These are phyloP conservation scores for Leuciscus idus DNA, from an alignment of 2,113 vertebrate genomes.

Conservation along the genomic window DNA sequence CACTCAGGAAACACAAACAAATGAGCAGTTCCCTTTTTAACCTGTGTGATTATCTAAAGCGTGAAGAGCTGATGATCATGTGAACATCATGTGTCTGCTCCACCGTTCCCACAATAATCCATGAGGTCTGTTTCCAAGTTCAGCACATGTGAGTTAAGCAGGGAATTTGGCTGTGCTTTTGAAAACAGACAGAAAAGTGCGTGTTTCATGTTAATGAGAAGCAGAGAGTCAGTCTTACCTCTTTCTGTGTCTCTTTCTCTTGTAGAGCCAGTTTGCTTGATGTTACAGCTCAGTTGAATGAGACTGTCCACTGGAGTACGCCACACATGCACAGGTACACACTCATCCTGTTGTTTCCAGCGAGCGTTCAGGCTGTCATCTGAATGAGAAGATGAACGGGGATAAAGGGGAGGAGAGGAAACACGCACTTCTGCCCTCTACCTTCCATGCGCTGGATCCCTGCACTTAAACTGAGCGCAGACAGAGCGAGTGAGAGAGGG, in stretches of 20 bases:
- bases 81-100: neutral
- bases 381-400: constrained; percentile 30
- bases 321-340: constrained; percentile 15
- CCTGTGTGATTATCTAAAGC: neutral
- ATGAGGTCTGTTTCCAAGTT: neutral
- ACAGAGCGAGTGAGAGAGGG: constrained; percentile 13
- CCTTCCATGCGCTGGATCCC: constrained; percentile 13
- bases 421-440: constrained; percentile 34
- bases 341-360: constrained; percentile 34
- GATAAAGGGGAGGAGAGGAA: constrained; percentile 21
- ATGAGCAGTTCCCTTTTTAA: constrained; percentile 6
- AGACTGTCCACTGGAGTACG: neutral
- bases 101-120: neutral
- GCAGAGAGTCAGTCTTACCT: constrained; percentile 43
- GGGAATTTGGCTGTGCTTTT: neutral
- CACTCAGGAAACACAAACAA: neutral
- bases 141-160: neutral
- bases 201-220: constrained; percentile 5
- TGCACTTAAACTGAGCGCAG: constrained; percentile 26
- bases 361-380: constrained; percentile 10
- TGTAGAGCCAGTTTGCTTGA: constrained; percentile 33
- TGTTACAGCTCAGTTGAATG: constrained; percentile 36
- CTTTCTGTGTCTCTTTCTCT: constrained; percentile 18
- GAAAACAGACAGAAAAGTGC: neutral
- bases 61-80: neutral